Percentiles rank a stretch among this genome's conserved stretches.
Evolutionary conservation across 2,113 vertebrate species (phyloP).

Genomic region (Gila orcuttii): DNA sequence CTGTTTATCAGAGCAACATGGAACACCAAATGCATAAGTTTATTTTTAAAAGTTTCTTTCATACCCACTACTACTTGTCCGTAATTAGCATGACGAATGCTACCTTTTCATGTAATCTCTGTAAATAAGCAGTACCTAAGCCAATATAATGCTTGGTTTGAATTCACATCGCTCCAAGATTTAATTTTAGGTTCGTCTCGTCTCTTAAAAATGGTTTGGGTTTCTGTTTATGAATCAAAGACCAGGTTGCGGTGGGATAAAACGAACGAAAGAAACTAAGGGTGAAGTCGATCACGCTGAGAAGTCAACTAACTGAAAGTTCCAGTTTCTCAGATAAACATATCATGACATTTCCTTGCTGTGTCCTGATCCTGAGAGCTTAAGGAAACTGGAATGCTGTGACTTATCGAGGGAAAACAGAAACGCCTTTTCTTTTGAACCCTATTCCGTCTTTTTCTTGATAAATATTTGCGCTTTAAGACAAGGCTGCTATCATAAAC

Average conservation of each 20-base stretch:
- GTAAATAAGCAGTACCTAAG: background rate
- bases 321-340: conserved; percentile 16
- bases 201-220: background rate
- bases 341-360: conserved; percentile 5
- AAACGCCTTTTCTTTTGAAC: conserved; percentile 25
- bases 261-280: background rate
- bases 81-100: background rate
- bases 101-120: background rate
- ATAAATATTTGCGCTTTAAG: conserved; percentile 30
- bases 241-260: background rate
- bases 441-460: conserved; percentile 28
- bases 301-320: background rate
- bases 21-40: background rate
- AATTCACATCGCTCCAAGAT: background rate
- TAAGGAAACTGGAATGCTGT: background rate
- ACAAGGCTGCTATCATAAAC: conserved; percentile 28
- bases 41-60: conserved; percentile 10
- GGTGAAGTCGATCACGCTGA: background rate
- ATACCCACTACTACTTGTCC: background rate
- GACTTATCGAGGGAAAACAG: conserved; percentile 44
- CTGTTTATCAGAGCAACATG: conserved; percentile 19
- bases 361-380: background rate
- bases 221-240: conserved; percentile 21
- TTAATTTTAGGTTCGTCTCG: background rate
- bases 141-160: background rate